Evolutionary conservation across 1,140 invertebrate genomes (phyloP).

Genomic region (Coenobita brevimanus): DNA sequence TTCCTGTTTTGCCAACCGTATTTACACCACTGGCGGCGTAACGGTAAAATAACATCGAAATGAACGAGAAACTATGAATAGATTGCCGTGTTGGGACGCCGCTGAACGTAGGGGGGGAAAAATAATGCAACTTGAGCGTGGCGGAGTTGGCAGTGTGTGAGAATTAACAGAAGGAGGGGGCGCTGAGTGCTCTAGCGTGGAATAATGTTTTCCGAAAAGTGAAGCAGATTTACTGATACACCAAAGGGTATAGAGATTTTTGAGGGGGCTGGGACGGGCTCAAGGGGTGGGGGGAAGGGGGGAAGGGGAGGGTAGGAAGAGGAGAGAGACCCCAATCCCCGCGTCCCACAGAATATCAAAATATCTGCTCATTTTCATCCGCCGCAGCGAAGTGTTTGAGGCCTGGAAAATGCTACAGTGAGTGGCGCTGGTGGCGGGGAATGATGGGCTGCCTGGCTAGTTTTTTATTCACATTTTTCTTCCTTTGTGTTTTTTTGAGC

Average conservation of each 20-base stretch:
- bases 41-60: slow-evolving; percentile 1
- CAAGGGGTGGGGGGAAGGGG: not conserved
- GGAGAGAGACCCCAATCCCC: not conserved
- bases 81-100: not conserved
- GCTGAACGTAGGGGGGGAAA: not conserved
- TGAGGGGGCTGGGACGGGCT: not conserved
- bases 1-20: not conserved
- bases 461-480: slow-evolving; percentile 10
- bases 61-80: not conserved
- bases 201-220: slow-evolving; percentile 59
- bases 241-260: slow-evolving; percentile 42
- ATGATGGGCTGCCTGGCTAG: not conserved
- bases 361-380: slow-evolving; percentile 31
- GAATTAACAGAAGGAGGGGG: slow-evolving; percentile 48
- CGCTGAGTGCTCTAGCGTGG: slow-evolving; percentile 41
- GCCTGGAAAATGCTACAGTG: slow-evolving; percentile 29
- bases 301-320: not conserved
- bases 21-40: no score
- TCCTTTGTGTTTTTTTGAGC: not conserved
- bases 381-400: not conserved
- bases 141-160: slow-evolving; percentile 25
- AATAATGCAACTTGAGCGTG: not conserved
- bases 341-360: slow-evolving; percentile 12
- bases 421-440: not conserved
- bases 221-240: slow-evolving; percentile 58